phyloP scores from a whole-genome alignment of 2,113 vertebrate genomes.

The Hymenochirus boettgeri region DNA sequence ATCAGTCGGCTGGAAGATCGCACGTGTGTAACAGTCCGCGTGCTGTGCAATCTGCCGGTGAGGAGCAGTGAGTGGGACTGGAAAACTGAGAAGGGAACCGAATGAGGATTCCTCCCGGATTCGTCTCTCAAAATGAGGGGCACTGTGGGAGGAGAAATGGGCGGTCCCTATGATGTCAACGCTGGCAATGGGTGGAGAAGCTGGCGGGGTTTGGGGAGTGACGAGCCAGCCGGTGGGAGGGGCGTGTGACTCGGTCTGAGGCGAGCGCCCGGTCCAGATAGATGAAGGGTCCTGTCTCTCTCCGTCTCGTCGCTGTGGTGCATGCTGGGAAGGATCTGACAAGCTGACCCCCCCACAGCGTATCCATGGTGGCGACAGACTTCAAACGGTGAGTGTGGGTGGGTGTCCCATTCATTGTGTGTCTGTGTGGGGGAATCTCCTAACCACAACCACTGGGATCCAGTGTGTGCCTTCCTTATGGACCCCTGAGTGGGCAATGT shows the following conservation, averaged over 20 bases:
- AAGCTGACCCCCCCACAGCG: not conserved
- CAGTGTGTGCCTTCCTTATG: no score
- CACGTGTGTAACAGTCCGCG: no score
- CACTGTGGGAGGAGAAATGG: not conserved
- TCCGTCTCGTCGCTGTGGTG: not conserved
- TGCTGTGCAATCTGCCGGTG: no score
- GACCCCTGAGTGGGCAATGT: no score
- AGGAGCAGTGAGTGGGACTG: no score
- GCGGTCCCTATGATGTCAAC: not conserved
- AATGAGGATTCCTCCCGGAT: no score
- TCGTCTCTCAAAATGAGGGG: no score
- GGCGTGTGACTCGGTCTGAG: constrained; percentile 5
- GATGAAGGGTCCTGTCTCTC: not conserved
- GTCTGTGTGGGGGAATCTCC: not conserved
- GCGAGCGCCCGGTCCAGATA: not conserved
- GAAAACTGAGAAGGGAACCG: no score
- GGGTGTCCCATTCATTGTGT: not conserved
- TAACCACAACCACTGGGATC: no score
- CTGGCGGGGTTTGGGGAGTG: constrained; percentile 1
- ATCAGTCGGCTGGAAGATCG: no score
- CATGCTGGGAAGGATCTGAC: not conserved
- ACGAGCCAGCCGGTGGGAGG: not conserved
- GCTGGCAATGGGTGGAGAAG: constrained; percentile 11
- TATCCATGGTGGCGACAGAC: constrained; percentile 21
- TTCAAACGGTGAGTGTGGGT: constrained; percentile 24